Conservation (phyloP, 2,888 invertebrate species). For the Hydropsyche betteni region DNA sequence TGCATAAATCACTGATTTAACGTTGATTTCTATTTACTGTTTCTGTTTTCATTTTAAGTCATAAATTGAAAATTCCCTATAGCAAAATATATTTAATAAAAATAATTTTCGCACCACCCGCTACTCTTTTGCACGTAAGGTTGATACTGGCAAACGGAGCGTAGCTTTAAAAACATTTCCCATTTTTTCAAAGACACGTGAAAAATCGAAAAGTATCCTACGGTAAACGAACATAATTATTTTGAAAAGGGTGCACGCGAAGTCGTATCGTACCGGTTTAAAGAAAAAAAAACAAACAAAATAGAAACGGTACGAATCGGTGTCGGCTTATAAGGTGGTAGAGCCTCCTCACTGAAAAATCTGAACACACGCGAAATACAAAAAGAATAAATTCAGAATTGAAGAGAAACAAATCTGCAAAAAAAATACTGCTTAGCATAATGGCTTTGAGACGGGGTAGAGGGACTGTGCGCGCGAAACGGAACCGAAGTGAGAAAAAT, state of each 20-base stretch:
- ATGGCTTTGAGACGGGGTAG: constrained; percentile 12
- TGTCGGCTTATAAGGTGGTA: too few species aligned
- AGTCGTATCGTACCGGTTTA: too few species aligned
- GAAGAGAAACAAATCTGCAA: constrained; percentile 28
- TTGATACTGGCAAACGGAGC: constrained; percentile 15
- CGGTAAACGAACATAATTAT: constrained; percentile 19
- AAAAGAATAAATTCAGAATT: too few species aligned
- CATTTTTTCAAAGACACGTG: constrained; percentile 26
- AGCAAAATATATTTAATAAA: too few species aligned
- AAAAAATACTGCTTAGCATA: constrained; percentile 34
- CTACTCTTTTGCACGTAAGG: constrained; percentile 1
- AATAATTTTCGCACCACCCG: neutral
- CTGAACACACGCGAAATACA: neutral
- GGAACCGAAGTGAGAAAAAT: constrained; percentile 46
- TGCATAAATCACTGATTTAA: too few species aligned
- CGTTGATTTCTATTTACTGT: too few species aligned
- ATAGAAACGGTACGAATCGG: too few species aligned
- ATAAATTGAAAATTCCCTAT: too few species aligned
- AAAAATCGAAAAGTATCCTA: constrained; percentile 26
- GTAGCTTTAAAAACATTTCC: constrained; percentile 25
- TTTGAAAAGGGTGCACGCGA: constrained; percentile 9
- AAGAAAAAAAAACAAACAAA: too few species aligned
- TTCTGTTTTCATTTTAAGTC: too few species aligned
- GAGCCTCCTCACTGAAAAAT: neutral
- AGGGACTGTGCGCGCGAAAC: constrained; percentile 5